Base-by-base conservation (phyloP, 2,797 vertebrate genomes). In the Leptatherina wallacei region DNA sequence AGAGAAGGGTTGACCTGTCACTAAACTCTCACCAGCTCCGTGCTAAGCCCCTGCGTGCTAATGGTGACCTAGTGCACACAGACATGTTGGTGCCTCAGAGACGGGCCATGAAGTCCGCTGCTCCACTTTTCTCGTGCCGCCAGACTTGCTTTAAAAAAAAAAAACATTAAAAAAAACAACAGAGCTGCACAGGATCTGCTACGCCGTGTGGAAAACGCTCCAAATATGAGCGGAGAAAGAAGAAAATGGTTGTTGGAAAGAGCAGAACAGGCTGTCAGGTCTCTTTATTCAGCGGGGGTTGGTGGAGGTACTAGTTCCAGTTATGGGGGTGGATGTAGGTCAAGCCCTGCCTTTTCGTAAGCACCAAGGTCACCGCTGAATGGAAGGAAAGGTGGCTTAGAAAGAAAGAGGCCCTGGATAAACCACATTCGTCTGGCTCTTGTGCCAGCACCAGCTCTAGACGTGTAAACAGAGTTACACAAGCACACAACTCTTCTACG, bases 371-470 rank as follows among this genome's bases (percentile, higher is more conserved):
- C 93, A 93, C 71, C 30, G 27, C 87, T 89, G 90, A 93, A 89
- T 90, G 82, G 87, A 92, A 91, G 88, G 85, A 85, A 91, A 92
- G 91, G 93, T 92, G 93, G 91, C 92, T 94, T 94, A 93, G 85
- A 91, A 78, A 87, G 83, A 89, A 79, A 89, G 89, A 87, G 86
- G 85, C 82, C 89, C 86, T 72, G 86, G 90, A 90, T 94, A 92
- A 93, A 92, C 84, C 90, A 82, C 90, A 92, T 88, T 88, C 32
- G 84, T 92, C 92, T 94, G 90, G 85, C 83, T 88, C 82, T 56
- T 73, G 88, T 81, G 88, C 89, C 87, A 84, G 80, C 71, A 52
- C 82, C 75, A 44, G 82, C 75, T 71, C 76, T 81, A 85, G 71
- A 86, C 80, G 24, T 81, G 86, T 92, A 92, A 93, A 94, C 89